phyloP scores from a whole-genome alignment of 2,113 vertebrate species.

The Bubo scandiacus region DNA sequence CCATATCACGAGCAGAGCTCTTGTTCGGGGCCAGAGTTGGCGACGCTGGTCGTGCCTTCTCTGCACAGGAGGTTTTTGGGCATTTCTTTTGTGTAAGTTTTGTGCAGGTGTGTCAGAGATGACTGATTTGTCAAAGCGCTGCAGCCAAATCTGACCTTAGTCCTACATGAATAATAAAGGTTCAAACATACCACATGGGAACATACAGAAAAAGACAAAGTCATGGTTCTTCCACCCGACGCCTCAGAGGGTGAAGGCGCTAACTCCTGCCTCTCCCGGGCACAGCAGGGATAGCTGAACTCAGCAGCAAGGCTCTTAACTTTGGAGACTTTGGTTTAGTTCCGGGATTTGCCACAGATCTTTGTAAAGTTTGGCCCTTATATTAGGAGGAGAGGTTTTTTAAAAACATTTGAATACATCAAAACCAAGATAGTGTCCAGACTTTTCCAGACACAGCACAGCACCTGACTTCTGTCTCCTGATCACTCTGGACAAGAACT shows the following conservation, averaged over 20 bases:
- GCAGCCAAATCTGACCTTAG: background rate
- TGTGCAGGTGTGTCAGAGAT: background rate
- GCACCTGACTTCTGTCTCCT: rapidly evolving
- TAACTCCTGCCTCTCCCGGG: background rate
- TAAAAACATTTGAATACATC: background rate
- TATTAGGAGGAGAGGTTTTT: background rate
- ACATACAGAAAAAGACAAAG: background rate
- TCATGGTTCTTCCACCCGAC: rapidly evolving
- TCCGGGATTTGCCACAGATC: background rate
- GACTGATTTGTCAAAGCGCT: rapidly evolving
- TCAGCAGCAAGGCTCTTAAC: rapidly evolving
- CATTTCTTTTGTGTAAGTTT: rapidly evolving
- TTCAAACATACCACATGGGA: background rate
- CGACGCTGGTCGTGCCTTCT: rapidly evolving
- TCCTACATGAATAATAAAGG: background rate
- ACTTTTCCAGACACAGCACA: background rate
- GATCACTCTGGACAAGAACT: background rate
- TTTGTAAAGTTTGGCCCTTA: background rate
- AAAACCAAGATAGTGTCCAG: background rate
- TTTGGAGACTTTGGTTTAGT: background rate
- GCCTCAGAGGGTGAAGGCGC: background rate
- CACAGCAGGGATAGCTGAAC: rapidly evolving
- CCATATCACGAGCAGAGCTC: background rate
- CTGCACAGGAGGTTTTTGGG: rapidly evolving
- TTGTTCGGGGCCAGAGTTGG: background rate